phyloP scores from a whole-genome alignment of 1,140 invertebrate species.

The Hylaeus volcanicus region DNA sequence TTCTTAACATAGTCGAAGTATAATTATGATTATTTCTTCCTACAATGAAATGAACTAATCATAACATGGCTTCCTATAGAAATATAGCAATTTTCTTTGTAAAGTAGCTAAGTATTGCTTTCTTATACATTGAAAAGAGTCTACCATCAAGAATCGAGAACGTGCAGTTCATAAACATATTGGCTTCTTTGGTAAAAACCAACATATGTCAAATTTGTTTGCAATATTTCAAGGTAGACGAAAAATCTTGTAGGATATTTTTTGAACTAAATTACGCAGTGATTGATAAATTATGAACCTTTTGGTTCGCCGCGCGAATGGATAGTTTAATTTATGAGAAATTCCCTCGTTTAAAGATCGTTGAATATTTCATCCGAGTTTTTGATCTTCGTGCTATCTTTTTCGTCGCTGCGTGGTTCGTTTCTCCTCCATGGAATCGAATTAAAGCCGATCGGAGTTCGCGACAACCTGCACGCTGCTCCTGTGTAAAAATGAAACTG shows the following conservation, averaged over 20 bases:
- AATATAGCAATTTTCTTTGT: no score
- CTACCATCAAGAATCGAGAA: no score
- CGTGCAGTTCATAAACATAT: no score
- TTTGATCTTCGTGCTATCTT: constrained; percentile 17
- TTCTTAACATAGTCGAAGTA: no score
- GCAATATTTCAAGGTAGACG: constrained; percentile 2
- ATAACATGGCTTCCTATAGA: no score
- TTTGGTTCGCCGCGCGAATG: background rate
- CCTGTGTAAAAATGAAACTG: constrained; percentile 51
- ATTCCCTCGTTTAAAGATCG: background rate
- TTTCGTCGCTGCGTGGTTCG: background rate
- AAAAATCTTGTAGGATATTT: background rate
- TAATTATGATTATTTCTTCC: no score
- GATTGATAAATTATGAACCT: background rate
- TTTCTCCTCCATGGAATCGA: constrained; percentile 30
- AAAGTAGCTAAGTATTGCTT: no score
- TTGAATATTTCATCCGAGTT: background rate
- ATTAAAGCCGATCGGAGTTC: constrained; percentile 33
- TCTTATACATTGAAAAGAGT: no score
- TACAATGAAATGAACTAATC: no score
- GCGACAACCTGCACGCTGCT: constrained; percentile 14
- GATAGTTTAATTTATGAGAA: constrained; percentile 8
- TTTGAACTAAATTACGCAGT: background rate
- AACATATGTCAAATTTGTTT: no score
- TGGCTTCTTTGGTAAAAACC: no score